A percentile compares a stretch with the other conserved stretches of the same genome.
Conservation (phyloP, 2,797 vertebrate species). For the Aplochiton taeniatus region DNA sequence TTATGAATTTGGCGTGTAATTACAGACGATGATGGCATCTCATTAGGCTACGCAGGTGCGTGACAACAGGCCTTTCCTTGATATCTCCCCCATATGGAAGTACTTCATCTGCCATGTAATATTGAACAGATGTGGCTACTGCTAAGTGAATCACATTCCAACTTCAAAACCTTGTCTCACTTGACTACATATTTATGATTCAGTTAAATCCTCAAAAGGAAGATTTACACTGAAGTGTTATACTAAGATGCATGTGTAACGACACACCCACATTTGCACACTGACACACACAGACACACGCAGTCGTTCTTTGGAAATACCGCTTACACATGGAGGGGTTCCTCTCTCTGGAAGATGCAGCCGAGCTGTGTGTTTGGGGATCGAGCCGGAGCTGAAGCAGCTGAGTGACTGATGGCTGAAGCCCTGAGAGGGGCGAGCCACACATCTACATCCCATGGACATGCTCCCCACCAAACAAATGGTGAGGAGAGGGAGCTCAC, state of each 20-base stretch:
- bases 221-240: conserved; percentile 2
- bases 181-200: conserved; percentile 45
- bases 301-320: conserved; percentile 17
- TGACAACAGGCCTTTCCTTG: conserved; percentile 39
- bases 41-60: conserved; percentile 69
- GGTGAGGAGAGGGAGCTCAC: background rate
- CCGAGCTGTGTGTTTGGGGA: conserved; percentile 20
- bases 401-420: conserved; percentile 1
- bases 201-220: conserved; percentile 33
- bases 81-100: conserved; percentile 63
- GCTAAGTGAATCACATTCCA: conserved; percentile 56
- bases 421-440: conserved; percentile 6
- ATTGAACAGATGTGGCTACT: conserved; percentile 59
- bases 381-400: conserved; percentile 10
- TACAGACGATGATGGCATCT: conserved; percentile 43
- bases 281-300: background rate
- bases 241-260: no score
- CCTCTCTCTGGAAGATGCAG: conserved; percentile 24
- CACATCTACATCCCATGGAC: conserved; percentile 48
- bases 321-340: conserved; percentile 20
- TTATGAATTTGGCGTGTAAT: conserved; percentile 64
- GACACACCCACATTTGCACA: no score
- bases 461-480: conserved; percentile 40
- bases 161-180: conserved; percentile 43
- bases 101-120: conserved; percentile 73